phyloP scores from a whole-genome alignment of 2,888 invertebrate species.

The Creontiades dilutus region DNA sequence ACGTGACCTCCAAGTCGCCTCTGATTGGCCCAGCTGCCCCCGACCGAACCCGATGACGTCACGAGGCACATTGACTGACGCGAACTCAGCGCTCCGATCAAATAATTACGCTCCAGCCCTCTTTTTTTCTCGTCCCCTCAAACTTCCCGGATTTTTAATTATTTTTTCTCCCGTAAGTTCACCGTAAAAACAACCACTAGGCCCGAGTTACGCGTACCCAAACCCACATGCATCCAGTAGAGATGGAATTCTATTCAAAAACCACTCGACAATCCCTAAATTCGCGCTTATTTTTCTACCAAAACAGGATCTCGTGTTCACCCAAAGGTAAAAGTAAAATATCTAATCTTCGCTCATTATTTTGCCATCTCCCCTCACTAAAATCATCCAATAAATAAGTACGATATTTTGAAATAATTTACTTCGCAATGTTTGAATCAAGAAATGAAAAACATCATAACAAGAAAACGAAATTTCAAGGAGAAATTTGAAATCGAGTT shows the following conservation, averaged over 20 bases:
- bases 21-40: slow-evolving; percentile 78
- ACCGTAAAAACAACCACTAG: background rate
- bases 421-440: background rate
- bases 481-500: background rate
- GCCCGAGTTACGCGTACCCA: background rate
- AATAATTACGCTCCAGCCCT: slow-evolving; percentile 9
- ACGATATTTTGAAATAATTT: too few relatives aligned
- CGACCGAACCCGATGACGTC: slow-evolving; percentile 75
- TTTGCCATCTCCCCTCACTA: background rate
- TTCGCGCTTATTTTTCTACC: slow-evolving; percentile 2
- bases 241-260: background rate
- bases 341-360: background rate
- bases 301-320: background rate
- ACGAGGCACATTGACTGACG: slow-evolving; percentile 28
- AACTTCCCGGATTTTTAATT: background rate
- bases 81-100: slow-evolving; percentile 39
- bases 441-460: background rate
- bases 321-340: background rate
- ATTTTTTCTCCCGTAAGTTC: background rate
- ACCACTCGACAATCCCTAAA: background rate
- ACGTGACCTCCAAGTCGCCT: slow-evolving; percentile 79
- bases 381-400: too few relatives aligned
- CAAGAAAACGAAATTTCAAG: too few relatives aligned
- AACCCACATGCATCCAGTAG: background rate
- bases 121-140: background rate